Evolutionary conservation across 2,797 vertebrate species (phyloP), one percentile per base, ranked within the genome.

Genomic region (Poeciliopsis turneri): DNA sequence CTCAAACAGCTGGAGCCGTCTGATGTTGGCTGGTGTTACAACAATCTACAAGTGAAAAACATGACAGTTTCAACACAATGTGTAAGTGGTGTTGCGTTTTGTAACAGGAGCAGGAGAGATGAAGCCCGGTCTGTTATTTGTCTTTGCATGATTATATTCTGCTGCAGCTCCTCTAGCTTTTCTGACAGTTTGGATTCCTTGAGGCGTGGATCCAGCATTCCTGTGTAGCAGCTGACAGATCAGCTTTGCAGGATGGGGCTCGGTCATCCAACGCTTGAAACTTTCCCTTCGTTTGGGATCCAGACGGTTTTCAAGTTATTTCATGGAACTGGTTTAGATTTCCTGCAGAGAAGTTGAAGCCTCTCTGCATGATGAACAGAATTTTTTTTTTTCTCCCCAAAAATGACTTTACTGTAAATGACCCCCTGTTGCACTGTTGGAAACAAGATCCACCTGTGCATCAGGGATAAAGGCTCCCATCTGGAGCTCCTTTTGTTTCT

Each of bases 1-100:
- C 18, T 90, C 92, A 88, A 95, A 95, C 68, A 95, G 83, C 64
- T 82, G 88, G 72, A 96, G 25, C 39, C 80, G 78, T 8, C 72
- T 86, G 11, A 95, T 93, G 36, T 78, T 79, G 43, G 61, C 46
- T 45, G 75, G 57, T 2, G 81, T 92, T 72, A 96, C 82, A 33
- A 79, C 76, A 45, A 96, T 89, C 95, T 96, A 82, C 69, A 33
- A 4, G 75, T 87, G 45, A 73, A 46, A 28, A 74, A 66, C 7
- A 18, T 8, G 20, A 49, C 5, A 55, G 3, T 25, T 36, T 81
- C 41, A 45, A 28, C n/a, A 68, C 41, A 16, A 39, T 20, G 28
- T 57, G 39, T 68, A 47, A 69, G n/a, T 25, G 11, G 20, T 18
- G 11, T 20, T 9, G 23, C 16, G 20, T 4, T 77, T 39, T 51